These are phyloP conservation scores for Hofmannophila pseudospretella DNA, from an alignment of 2,888 invertebrate genomes.

Conservation along the genomic window DNA sequence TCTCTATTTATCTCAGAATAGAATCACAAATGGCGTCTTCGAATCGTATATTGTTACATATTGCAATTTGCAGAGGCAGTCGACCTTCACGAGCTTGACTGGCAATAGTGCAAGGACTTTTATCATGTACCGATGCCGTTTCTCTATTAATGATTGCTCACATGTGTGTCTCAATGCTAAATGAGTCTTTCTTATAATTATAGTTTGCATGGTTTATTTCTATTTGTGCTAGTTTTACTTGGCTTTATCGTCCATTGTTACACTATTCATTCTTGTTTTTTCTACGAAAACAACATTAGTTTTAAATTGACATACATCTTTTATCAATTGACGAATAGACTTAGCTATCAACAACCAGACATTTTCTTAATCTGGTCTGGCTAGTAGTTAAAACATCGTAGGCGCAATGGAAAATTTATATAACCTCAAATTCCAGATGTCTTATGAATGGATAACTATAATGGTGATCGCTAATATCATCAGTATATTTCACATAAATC, in stretches of 20 bases:
- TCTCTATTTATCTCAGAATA: constrained; percentile 8
- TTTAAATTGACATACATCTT: too few species aligned
- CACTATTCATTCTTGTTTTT: neutral
- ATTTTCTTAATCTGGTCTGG: too few species aligned
- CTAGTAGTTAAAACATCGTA: too few species aligned
- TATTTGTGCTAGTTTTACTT: neutral
- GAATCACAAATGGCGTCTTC: constrained; percentile 16
- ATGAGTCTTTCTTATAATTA: neutral
- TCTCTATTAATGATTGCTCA: constrained; percentile 6
- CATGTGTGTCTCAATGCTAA: constrained; percentile 1
- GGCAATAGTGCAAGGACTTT: constrained; percentile 22
- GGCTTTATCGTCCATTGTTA: neutral
- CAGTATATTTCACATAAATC: neutral
- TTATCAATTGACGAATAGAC: too few species aligned
- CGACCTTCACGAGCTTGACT: constrained; percentile 15
- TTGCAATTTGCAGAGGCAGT: constrained; percentile 12
- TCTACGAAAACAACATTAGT: too few species aligned
- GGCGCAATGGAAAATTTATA: too few species aligned
- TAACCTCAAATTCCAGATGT: too few species aligned
- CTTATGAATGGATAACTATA: neutral
- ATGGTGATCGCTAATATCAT: neutral
- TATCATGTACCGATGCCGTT: constrained; percentile 3
- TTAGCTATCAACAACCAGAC: too few species aligned
- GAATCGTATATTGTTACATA: constrained; percentile 15
- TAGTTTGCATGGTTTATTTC: neutral